Base-by-base conservation (phyloP, 2,797 vertebrate genomes). In the Periophthalmus magnuspinnatus region DNA sequence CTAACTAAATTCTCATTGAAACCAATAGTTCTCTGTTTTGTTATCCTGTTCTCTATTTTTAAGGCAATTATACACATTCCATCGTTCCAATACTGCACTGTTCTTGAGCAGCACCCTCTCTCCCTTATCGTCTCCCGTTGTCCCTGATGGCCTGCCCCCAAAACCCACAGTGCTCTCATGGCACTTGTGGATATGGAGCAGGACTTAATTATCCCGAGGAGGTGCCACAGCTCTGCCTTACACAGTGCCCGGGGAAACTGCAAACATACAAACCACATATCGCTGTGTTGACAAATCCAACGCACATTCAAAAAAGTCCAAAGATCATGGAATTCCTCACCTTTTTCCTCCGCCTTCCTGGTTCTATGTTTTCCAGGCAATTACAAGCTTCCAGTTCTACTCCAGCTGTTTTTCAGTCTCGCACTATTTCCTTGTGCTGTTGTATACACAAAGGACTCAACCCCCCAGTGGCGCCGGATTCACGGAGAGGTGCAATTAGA, bases 171-270 rank as follows among this genome's bases (percentile, higher is more conserved):
- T 77, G 80, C 69, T 63, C 0, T 45, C 5, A 13, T 45, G 41
- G 1, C 66, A 21, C 70, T 69, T 69, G 75, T 65, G 80, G 61
- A 65, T 71, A 74, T 79, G 1, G 70, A 85, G 68, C 68, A 65
- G 65, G 82, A 70, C 78, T 77, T 79, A 82, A 87, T 86, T 77
- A 74, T 71, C 70, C 32, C 69, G 59, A 34, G 63, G 67, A 36
- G 41, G 67, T 76, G 78, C 81, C 79, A 71, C 63, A 62, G 16
- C 17, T 63, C 77, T 71, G 22, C 74, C 56, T 67, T 69, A n/a
- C 63, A 58, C 62, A 54, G 50, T 54, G 58, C 16, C 47, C 50
- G 77, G 64, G 72, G 38, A 60, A 73, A 41, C 70, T 2, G n/a
- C 50, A 34, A 74, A 74, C 69, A 71, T 47, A 48, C 63, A 36